Percentiles rank a stretch among this genome's conserved stretches.
Conservation (phyloP, 2,888 invertebrate genomes). For the Nemurella pictetii region DNA sequence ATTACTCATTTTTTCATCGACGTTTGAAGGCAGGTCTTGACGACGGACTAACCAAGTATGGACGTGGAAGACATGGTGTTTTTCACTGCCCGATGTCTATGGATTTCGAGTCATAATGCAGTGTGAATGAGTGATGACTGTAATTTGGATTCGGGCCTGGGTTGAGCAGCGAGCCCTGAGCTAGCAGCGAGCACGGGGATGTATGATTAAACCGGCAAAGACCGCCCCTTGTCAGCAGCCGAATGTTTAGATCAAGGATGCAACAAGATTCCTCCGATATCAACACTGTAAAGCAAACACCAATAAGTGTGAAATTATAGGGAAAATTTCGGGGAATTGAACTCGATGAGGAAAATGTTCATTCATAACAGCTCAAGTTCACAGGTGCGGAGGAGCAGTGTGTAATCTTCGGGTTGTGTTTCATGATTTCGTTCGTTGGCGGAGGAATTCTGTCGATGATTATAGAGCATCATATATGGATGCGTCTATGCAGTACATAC, state of each 20-base stretch:
- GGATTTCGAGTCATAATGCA: slow-evolving; percentile 25
- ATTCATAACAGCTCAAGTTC: not conserved
- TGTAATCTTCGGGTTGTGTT: not conserved
- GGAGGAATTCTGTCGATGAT: not conserved
- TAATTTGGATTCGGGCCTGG: slow-evolving; percentile 11
- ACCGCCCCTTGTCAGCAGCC: slow-evolving; percentile 24
- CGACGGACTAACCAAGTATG: slow-evolving; percentile 12
- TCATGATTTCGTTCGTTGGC: not conserved
- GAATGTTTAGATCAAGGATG: not conserved
- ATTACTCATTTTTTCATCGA: slow-evolving; percentile 30
- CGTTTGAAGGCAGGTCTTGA: slow-evolving; percentile 7
- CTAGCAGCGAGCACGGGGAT: not conserved
- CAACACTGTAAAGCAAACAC: slow-evolving; percentile 5
- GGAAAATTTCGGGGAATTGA: not conserved
- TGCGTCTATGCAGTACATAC: too few species aligned
- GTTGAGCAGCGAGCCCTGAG: not conserved
- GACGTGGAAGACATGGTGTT: not conserved
- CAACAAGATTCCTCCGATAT: slow-evolving; percentile 9
- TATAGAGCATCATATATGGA: too few species aligned
- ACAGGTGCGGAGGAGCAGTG: not conserved
- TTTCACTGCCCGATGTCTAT: not conserved
- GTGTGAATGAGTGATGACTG: slow-evolving; percentile 32
- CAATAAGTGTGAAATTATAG: slow-evolving; percentile 18
- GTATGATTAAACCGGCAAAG: not conserved
- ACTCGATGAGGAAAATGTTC: not conserved